These are phyloP conservation scores for Leptinotarsa lineolata DNA, from an alignment of 1,140 invertebrate genomes.

Conservation along the genomic window DNA sequence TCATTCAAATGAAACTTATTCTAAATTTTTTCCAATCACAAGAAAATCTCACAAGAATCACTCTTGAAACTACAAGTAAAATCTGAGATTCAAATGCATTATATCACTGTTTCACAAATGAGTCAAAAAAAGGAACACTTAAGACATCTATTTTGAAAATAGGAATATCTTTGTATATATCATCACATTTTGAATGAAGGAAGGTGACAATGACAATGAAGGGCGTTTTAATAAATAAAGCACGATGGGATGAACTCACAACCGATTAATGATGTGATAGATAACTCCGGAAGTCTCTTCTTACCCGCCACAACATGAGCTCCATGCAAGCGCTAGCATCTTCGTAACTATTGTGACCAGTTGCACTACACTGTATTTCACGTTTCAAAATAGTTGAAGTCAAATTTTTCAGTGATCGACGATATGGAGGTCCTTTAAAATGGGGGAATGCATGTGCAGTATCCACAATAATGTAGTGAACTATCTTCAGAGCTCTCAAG, in stretches of 20 bases:
- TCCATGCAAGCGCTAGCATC: conserved; percentile 85
- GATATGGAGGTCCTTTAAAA: conserved; percentile 73
- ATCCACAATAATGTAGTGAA: conserved; percentile 86
- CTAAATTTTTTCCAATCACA: conserved; percentile 6
- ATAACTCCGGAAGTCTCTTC: conserved; percentile 25
- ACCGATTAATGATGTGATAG: conserved; percentile 9
- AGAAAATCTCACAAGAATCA: conserved; percentile 28
- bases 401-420: conserved; percentile 78
- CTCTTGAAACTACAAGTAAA: conserved; percentile 19
- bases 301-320: conserved; percentile 72
- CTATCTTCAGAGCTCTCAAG: conserved; percentile 78
- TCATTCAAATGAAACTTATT: neutral
- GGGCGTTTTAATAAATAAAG: conserved; percentile 30
- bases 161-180: neutral
- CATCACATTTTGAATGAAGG: conserved; percentile 25
- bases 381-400: conserved; percentile 70
- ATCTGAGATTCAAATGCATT: conserved; percentile 15
- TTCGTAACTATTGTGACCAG: conserved; percentile 86
- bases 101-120: neutral
- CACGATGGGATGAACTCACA: conserved; percentile 18
- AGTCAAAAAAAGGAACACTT: conserved; percentile 3
- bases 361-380: conserved; percentile 72
- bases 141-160: conserved; percentile 17
- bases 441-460: conserved; percentile 87
- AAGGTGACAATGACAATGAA: conserved; percentile 21